phyloP scores from a whole-genome alignment of 1,140 invertebrate genomes.

The Drosophila eugracilis region DNA sequence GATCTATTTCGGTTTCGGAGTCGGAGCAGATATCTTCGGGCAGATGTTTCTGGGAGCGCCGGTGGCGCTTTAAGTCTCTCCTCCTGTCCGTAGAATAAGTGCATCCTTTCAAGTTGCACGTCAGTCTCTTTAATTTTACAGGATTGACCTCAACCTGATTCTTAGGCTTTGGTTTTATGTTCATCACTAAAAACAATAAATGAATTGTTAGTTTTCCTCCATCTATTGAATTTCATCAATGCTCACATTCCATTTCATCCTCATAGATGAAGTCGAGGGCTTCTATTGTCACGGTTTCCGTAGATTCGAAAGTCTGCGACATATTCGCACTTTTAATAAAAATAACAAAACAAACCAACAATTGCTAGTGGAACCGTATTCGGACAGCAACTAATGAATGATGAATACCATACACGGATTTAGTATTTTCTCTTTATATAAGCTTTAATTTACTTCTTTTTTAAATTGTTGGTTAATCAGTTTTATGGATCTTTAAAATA shows the following conservation, averaged over 20 bases:
- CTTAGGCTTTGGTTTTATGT: background rate
- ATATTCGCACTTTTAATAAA: background rate
- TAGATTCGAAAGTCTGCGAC: background rate
- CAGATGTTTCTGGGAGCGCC: constrained; percentile 25
- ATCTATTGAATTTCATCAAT: background rate
- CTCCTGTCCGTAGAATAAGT: constrained; percentile 30
- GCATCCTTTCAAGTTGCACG: constrained; percentile 29
- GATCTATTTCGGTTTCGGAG: constrained; percentile 31
- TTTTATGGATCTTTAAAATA: no score
- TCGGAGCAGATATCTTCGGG: constrained; percentile 4
- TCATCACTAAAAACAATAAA: background rate
- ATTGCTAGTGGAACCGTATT: constrained; percentile 7
- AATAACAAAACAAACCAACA: constrained; percentile 16
- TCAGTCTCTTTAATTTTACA: constrained; percentile 10
- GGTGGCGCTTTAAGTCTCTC: constrained; percentile 28
- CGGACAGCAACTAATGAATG: no score
- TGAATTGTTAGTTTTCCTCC: background rate
- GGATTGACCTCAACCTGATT: background rate
- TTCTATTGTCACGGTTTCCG: constrained; percentile 4
- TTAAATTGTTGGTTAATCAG: no score
- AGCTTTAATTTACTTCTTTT: no score
- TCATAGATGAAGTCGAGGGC: background rate
- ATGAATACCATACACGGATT: no score
- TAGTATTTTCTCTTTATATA: constrained; percentile 22
- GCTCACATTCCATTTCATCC: constrained; percentile 13